Conservation (phyloP, 2,888 invertebrate species). For the Orchesellides sinensis region DNA sequence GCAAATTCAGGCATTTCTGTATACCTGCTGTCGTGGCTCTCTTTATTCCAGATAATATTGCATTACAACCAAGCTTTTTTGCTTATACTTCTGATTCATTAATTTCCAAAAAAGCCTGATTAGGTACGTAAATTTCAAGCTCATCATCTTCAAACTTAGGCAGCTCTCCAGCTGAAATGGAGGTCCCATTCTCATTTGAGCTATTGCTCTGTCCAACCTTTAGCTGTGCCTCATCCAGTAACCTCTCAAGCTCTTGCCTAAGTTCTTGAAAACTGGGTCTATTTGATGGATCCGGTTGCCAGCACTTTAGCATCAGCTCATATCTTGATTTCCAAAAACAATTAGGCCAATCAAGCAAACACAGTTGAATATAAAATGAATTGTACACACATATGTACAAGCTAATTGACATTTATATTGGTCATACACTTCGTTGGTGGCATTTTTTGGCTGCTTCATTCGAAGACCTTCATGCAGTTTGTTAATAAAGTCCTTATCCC, state of each 20-base stretch:
- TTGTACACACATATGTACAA: not conserved
- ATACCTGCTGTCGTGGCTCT: too few relatives aligned
- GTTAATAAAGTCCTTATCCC: conserved; percentile 60
- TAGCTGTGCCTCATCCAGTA: not conserved
- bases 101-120: not conserved
- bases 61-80: too few relatives aligned
- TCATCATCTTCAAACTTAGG: conserved; percentile 19
- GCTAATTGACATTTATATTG: not conserved
- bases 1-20: too few relatives aligned
- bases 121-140: conserved; percentile 41
- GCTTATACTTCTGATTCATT: not conserved
- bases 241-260: conserved; percentile 8
- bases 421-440: conserved; percentile 57
- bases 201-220: not conserved
- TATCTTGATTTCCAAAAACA: conserved; percentile 50
- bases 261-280: conserved; percentile 51
- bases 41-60: too few relatives aligned
- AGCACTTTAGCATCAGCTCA: conserved; percentile 58
- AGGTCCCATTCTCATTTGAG: not conserved
- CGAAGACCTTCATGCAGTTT: conserved; percentile 56
- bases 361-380: too few relatives aligned
- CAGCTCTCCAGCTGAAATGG: not conserved
- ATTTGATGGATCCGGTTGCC: conserved; percentile 42
- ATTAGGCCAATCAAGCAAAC: too few relatives aligned
- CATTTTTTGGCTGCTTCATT: conserved; percentile 63